Evolutionary conservation across 1,140 invertebrate genomes (phyloP).

Genomic region (Drosophila subobscura): DNA sequence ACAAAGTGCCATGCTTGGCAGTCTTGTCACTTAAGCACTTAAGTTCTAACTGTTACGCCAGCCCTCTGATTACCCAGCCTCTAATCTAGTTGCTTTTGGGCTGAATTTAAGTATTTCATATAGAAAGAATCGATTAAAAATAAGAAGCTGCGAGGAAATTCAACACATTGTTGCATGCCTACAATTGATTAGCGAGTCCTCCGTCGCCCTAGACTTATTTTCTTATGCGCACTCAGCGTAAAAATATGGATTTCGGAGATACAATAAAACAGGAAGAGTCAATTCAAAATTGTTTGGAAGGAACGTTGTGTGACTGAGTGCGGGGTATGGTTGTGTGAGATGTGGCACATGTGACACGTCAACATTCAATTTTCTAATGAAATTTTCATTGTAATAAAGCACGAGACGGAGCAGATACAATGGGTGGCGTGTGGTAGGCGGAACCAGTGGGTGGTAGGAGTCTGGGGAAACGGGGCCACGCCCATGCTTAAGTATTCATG

Average conservation of each 20-base stretch:
- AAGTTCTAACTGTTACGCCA: not conserved
- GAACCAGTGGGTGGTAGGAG: too few species aligned
- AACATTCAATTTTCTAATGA: slow-evolving; percentile 81
- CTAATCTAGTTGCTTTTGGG: not conserved
- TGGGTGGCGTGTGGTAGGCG: slow-evolving; percentile 8
- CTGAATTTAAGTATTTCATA: too few species aligned
- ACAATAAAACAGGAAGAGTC: slow-evolving; percentile 17
- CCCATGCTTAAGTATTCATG: slow-evolving; percentile 45
- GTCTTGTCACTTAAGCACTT: slow-evolving; percentile 1
- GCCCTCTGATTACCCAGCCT: not conserved
- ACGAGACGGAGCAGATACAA: slow-evolving; percentile 22
- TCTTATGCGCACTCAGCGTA: too few species aligned
- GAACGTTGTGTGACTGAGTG: slow-evolving; percentile 7
- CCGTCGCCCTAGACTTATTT: too few species aligned
- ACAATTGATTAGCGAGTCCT: too few species aligned
- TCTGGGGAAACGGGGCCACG: slow-evolving; percentile 21
- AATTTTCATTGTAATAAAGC: slow-evolving; percentile 78
- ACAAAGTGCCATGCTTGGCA: too few species aligned
- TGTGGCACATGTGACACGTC: slow-evolving; percentile 72
- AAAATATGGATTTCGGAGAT: too few species aligned
- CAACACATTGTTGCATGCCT: too few species aligned
- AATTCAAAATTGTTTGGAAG: slow-evolving; percentile 1
- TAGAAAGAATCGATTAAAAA: too few species aligned
- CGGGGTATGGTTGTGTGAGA: slow-evolving; percentile 26
- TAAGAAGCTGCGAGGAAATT: too few species aligned